phyloP scores from a whole-genome alignment of 2,113 vertebrate genomes.

The Lipotes vexillifer region DNA sequence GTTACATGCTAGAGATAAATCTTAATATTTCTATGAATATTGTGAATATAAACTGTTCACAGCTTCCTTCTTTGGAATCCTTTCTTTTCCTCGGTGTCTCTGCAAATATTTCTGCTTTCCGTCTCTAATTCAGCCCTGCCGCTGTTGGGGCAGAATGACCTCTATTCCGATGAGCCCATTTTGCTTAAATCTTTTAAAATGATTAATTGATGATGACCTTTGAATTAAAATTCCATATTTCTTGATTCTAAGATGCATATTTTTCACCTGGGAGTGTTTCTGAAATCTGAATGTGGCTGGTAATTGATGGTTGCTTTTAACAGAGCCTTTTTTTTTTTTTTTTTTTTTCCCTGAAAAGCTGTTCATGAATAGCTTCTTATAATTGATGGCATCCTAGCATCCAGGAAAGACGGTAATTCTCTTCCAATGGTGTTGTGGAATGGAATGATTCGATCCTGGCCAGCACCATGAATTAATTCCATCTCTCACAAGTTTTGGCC shows the following conservation, averaged over 20 bases:
- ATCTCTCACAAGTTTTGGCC: neutral
- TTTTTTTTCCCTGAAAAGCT: neutral
- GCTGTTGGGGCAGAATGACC: neutral
- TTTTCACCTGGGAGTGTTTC: conserved; percentile 34
- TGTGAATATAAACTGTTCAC: no score
- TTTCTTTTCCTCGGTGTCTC: neutral
- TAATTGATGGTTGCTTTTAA: conserved; percentile 56
- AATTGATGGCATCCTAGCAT: neutral
- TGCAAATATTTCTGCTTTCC: neutral
- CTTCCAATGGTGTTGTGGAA: fast-evolving
- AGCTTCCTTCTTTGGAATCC: neutral
- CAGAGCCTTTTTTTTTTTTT: neutral
- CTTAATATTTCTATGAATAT: neutral
- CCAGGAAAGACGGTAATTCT: neutral
- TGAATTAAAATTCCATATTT: conserved; percentile 42
- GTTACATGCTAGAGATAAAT: neutral
- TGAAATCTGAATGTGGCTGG: neutral
- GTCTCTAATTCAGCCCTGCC: neutral
- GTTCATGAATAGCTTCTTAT: conserved; percentile 20
- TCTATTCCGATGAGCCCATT: neutral
- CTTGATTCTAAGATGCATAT: neutral
- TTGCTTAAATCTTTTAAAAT: conserved; percentile 2
- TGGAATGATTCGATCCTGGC: fast-evolving
- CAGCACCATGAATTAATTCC: neutral
- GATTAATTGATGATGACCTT: conserved; percentile 46